Evolutionary conservation across 1,140 invertebrate genomes (phyloP), one percentile per base, ranked within the genome.

Genomic region (Drosophila littoralis): DNA sequence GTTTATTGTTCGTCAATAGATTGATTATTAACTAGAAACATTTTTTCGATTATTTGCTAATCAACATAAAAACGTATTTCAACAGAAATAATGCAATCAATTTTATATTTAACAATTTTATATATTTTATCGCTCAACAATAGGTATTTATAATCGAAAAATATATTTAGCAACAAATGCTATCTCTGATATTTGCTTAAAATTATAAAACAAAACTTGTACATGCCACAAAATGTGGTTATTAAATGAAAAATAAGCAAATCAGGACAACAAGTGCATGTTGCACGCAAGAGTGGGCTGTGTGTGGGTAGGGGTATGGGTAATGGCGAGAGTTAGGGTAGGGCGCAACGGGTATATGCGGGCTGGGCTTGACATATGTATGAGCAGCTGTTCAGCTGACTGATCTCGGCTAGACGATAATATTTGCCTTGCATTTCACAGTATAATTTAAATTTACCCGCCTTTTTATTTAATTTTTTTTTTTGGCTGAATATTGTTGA

Each of bases 231-330:
- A 88, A 84, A 74, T 84, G 84, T 75, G 84, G 79, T 73, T 75
- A 61, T 59, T 67, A 74, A 86, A 86, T 83, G 84, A 74, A 89
- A 86, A 86, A 83, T 76, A 86, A 89, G 83, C 79, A 86, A 77
- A 84, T 80, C 81, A 65, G 43, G 75, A 32, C 63, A 60, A 51
- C 74, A 68, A 55, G 38, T 63, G 58, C 66, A 51, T 10, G 17
- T 46, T 50, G 9, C 36, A 42, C 8, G 38, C 9, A 22, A 10
- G 8, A 13, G 13, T 8, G 36, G 32, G 40, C 4, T 7, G 43
- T 7, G 22, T 10, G 43, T 2, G 22, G 9, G 7, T 1, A 10
- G 32, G 15, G 1, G 32, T 13, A 12, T 15, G 13, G 2, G 15
- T 22, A 28, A 28, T 28, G 3, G 22, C 0, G 5, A 28, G 3